Percentiles rank a stretch among this genome's conserved stretches.
phyloP scores from a whole-genome alignment of 2,113 vertebrate genomes.

The Dromaius novaehollandiae region DNA sequence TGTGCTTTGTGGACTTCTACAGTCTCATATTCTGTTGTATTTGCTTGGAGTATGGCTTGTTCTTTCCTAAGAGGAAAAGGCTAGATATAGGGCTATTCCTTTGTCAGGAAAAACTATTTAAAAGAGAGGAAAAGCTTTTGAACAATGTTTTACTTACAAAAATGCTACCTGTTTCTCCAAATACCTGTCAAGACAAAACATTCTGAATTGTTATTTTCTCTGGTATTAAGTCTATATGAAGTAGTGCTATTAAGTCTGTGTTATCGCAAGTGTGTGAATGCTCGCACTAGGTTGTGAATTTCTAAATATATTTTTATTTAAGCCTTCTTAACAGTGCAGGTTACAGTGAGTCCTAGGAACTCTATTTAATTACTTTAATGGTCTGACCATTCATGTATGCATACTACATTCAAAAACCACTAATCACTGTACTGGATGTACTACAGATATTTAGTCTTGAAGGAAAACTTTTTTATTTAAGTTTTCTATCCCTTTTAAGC shows the following conservation, averaged over 20 bases:
- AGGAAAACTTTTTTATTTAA: not conserved
- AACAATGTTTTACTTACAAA: not conserved
- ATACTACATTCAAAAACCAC: not conserved
- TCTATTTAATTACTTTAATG: not conserved
- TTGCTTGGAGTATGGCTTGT: not conserved
- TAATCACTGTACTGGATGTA: not conserved
- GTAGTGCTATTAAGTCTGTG: not conserved
- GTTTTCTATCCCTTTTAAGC: not conserved
- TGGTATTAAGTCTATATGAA: not conserved
- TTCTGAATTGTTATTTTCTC: not conserved
- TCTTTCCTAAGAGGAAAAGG: not conserved
- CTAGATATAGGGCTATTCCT: not conserved
- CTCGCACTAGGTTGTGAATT: not conserved
- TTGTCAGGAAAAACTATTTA: not conserved
- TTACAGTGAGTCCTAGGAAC: not conserved
- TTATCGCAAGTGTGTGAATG: not conserved
- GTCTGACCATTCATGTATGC: not conserved
- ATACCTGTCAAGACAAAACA: not conserved
- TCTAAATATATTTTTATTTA: not conserved
- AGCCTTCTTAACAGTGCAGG: not conserved
- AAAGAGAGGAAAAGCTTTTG: not conserved
- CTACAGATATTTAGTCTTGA: not conserved
- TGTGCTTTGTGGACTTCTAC: not conserved
- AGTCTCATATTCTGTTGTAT: not conserved
- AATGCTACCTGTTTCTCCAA: not conserved